phyloP scores from a whole-genome alignment of 2,113 vertebrate species.

The Ammodytes dubius region DNA sequence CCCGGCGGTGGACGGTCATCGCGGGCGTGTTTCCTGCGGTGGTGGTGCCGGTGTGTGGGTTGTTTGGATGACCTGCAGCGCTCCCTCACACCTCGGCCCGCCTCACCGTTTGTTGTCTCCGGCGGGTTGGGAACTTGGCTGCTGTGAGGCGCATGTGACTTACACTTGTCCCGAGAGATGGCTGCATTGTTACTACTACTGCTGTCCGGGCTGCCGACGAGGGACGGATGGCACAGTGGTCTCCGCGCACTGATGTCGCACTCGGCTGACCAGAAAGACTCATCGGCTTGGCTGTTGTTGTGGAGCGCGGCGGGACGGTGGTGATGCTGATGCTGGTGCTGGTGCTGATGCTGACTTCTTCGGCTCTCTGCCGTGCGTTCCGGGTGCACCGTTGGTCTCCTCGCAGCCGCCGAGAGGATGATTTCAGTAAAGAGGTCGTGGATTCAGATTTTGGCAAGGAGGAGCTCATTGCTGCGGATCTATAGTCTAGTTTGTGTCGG shows the following conservation, averaged over 20 bases:
- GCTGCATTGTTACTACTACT: constrained; percentile 66
- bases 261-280: constrained; percentile 80
- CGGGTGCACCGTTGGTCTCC: constrained; percentile 71
- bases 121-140: constrained; percentile 62
- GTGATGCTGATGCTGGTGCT: constrained; percentile 77
- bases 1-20: constrained; percentile 61
- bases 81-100: constrained; percentile 69
- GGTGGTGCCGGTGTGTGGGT: constrained; percentile 79
- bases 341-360: constrained; percentile 74
- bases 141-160: constrained; percentile 64
- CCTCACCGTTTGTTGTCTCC: constrained; percentile 65
- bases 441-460: constrained; percentile 92
- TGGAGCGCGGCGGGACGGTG: constrained; percentile 72
- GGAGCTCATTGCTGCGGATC: constrained; percentile 88
- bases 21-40: constrained; percentile 77
- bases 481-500: constrained; percentile 23
- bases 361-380: constrained; percentile 69
- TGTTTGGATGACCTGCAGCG: constrained; percentile 76
- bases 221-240: constrained; percentile 92
- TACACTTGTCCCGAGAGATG: constrained; percentile 70
- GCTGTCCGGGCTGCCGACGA: constrained; percentile 75
- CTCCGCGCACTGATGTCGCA: constrained; percentile 92
- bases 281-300: constrained; percentile 68
- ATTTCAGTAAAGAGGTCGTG: constrained; percentile 90
- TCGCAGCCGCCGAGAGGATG: constrained; percentile 74